Conservation (phyloP, 2,113 vertebrate genomes). For the Percopsis transmontana region DNA sequence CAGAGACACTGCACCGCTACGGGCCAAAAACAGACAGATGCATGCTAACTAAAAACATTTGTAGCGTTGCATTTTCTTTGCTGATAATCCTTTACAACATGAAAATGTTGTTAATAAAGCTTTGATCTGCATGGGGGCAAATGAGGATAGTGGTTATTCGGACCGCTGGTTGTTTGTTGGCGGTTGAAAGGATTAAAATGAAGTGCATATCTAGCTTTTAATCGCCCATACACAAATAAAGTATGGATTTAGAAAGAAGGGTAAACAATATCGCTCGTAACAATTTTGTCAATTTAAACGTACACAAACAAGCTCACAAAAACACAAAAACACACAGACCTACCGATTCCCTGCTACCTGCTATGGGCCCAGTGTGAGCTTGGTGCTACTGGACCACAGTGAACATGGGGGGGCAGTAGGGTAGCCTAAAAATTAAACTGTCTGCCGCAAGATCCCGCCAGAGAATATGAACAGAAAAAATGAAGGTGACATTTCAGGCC, state of each 20-base stretch:
- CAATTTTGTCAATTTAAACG: conserved; percentile 35
- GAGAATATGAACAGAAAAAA: conserved; percentile 74
- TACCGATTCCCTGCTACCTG: conserved; percentile 25
- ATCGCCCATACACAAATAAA: conserved; percentile 12
- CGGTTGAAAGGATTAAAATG: conserved; percentile 59
- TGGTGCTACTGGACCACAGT: conserved; percentile 16
- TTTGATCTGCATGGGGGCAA: conserved; percentile 55
- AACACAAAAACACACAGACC: conserved; percentile 27
- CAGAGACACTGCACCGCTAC: conserved; percentile 34
- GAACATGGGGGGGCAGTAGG: conserved; percentile 23
- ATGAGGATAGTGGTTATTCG: conserved; percentile 44
- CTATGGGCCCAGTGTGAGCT: conserved; percentile 16
- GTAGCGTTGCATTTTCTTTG: conserved; percentile 48
- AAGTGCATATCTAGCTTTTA: conserved; percentile 39
- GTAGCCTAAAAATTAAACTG: conserved; percentile 55
- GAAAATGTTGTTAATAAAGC: conserved; percentile 56
- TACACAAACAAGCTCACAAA: conserved; percentile 28
- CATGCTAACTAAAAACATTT: conserved; percentile 60
- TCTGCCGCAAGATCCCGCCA: conserved; percentile 56
- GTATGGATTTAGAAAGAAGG: conserved; percentile 29
- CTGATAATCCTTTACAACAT: conserved; percentile 62
- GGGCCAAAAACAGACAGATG: conserved; percentile 41
- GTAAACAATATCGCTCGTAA: conserved; percentile 2
- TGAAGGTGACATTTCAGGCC: conserved; percentile 76
- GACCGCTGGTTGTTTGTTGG: conserved; percentile 43